A percentile compares a stretch with the other conserved stretches of the same genome.
phyloP scores from a whole-genome alignment of 1,140 invertebrate genomes.

The Trichonephila clavipes region DNA sequence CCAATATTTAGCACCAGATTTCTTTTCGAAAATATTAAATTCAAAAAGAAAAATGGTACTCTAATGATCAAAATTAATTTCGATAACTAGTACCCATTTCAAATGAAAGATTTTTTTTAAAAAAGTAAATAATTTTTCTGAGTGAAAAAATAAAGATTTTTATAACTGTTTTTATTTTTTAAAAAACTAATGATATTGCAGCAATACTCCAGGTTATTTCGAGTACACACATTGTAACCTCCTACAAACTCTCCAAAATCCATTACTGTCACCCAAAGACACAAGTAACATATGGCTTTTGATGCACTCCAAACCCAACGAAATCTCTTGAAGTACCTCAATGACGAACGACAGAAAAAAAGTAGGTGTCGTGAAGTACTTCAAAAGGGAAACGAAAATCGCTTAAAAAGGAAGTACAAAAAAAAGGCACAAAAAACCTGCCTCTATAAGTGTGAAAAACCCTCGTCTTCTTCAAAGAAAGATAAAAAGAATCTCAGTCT shows the following conservation, averaged over 20 bases:
- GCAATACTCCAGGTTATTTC: not conserved
- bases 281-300: not conserved
- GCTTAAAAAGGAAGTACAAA: not conserved
- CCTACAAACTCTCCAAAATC: not conserved
- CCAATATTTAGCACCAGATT: too few species aligned
- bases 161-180: not conserved
- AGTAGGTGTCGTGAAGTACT: conserved; percentile 8
- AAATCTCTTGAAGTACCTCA: not conserved
- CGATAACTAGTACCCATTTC: too few species aligned
- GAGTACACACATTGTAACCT: not conserved
- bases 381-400: not conserved
- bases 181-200: not conserved
- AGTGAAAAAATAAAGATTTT: not conserved
- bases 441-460: conserved; percentile 15
- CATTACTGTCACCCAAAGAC: not conserved
- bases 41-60: too few species aligned
- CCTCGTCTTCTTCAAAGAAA: not conserved
- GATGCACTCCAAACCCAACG: not conserved
- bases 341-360: not conserved
- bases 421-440: not conserved
- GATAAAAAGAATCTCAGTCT: not conserved
- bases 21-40: too few species aligned
- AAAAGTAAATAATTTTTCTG: too few species aligned
- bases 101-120: too few species aligned
- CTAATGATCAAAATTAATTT: too few species aligned